Conservation (phyloP, 2,888 invertebrate species). For the Hydropsyche betteni region DNA sequence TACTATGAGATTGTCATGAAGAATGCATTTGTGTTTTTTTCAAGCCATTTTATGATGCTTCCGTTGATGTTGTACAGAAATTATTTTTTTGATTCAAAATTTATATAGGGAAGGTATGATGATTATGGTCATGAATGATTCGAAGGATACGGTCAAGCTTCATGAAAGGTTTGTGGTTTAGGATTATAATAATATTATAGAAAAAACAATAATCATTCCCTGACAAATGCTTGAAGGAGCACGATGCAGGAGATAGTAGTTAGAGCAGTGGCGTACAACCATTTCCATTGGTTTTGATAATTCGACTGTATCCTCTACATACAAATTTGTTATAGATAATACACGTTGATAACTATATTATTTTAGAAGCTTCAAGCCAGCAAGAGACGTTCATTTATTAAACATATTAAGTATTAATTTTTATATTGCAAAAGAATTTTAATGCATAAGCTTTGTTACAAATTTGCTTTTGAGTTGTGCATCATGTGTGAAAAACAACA, state of each 20-base stretch:
- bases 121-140: constrained; percentile 7
- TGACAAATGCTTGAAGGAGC: constrained; percentile 72
- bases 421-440: constrained; percentile 13
- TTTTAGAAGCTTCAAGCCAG: constrained; percentile 5
- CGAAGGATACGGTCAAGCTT: constrained; percentile 39
- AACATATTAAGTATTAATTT: background rate
- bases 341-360: background rate
- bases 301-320: background rate
- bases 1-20: constrained; percentile 25
- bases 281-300: constrained; percentile 3
- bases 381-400: background rate
- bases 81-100: constrained; percentile 11
- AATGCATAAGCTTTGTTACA: constrained; percentile 14
- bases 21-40: background rate
- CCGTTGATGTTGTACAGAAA: constrained; percentile 8
- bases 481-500: constrained; percentile 6
- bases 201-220: constrained; percentile 67
- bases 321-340: background rate
- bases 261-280: constrained; percentile 37
- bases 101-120: constrained; percentile 31
- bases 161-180: constrained; percentile 19
- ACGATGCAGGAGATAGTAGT: constrained; percentile 45
- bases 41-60: constrained; percentile 9
- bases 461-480: background rate
- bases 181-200: constrained; percentile 40